phyloP scores from a whole-genome alignment of 2,888 invertebrate species.

The Patella ulyssiponensis region DNA sequence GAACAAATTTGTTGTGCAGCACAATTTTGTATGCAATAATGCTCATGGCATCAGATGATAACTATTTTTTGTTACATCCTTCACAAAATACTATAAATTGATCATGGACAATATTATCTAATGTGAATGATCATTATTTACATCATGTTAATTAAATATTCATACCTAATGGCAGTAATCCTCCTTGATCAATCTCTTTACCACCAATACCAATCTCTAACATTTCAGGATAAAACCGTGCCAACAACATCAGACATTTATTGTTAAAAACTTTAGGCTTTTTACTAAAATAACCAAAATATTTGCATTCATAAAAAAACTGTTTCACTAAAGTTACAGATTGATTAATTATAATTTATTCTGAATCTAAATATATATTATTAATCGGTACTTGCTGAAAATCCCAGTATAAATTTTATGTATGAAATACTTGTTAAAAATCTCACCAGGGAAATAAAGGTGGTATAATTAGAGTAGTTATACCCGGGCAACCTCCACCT shows the following conservation, averaged over 20 bases:
- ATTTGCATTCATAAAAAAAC: neutral
- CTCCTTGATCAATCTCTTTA: constrained; percentile 53
- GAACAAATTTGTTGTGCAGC: no score
- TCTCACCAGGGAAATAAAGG: constrained; percentile 63
- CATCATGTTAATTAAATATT: constrained; percentile 11
- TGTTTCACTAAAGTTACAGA: neutral
- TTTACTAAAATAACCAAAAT: constrained; percentile 41
- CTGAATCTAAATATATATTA: no score
- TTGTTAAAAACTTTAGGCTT: constrained; percentile 57
- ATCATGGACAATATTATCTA: neutral
- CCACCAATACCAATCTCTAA: constrained; percentile 63
- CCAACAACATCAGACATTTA: constrained; percentile 60
- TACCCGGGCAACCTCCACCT: constrained; percentile 67
- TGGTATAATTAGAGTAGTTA: constrained; percentile 59
- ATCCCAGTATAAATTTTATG: no score
- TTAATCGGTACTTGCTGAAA: no score
- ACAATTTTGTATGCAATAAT: no score
- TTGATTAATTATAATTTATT: no score
- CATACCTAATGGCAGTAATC: constrained; percentile 61
- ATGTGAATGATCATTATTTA: neutral
- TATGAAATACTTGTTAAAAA: no score
- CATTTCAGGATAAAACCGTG: constrained; percentile 62
- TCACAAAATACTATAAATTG: neutral
- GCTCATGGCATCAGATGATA: no score
- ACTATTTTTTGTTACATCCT: no score